These are phyloP conservation scores for Meteorus cinctellus DNA, from an alignment of 2,888 invertebrate genomes.

Conservation along the genomic window DNA sequence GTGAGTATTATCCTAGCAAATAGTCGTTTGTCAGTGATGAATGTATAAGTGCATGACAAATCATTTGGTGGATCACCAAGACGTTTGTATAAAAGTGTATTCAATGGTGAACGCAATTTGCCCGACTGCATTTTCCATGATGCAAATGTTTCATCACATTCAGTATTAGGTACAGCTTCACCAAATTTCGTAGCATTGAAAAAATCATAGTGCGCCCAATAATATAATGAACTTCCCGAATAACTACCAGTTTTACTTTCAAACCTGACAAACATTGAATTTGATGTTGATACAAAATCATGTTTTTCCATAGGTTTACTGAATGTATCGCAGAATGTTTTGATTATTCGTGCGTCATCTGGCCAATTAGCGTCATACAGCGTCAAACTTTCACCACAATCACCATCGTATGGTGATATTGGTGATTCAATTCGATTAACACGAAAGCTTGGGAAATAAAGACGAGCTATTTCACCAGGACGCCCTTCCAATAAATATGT, in stretches of 20 bases:
- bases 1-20: slow-evolving; percentile 88
- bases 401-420: slow-evolving; percentile 88
- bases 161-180: slow-evolving; percentile 83
- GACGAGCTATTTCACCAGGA: slow-evolving; percentile 88
- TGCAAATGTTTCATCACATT: slow-evolving; percentile 91
- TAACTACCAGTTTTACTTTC: slow-evolving; percentile 95
- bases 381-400: slow-evolving; percentile 92
- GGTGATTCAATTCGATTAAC: slow-evolving; percentile 93
- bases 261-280: slow-evolving; percentile 89
- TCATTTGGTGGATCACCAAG: slow-evolving; percentile 82
- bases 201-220: slow-evolving; percentile 96
- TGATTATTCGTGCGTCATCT: slow-evolving; percentile 92
- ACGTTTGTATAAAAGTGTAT: slow-evolving; percentile 89
- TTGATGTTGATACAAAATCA: slow-evolving; percentile 92
- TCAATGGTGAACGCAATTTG: slow-evolving; percentile 86
- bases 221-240: slow-evolving; percentile 93
- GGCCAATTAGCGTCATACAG: slow-evolving; percentile 91
- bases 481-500: slow-evolving; percentile 92
- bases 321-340: slow-evolving; percentile 95
- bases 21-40: slow-evolving; percentile 87
- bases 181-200: slow-evolving; percentile 93
- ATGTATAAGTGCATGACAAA: slow-evolving; percentile 87
- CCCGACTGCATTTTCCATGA: slow-evolving; percentile 88
- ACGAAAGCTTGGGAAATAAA: slow-evolving; percentile 93
- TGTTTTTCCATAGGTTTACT: slow-evolving; percentile 94